phyloP scores from a whole-genome alignment of 2,797 vertebrate species.

The Smutsia temminckii region DNA sequence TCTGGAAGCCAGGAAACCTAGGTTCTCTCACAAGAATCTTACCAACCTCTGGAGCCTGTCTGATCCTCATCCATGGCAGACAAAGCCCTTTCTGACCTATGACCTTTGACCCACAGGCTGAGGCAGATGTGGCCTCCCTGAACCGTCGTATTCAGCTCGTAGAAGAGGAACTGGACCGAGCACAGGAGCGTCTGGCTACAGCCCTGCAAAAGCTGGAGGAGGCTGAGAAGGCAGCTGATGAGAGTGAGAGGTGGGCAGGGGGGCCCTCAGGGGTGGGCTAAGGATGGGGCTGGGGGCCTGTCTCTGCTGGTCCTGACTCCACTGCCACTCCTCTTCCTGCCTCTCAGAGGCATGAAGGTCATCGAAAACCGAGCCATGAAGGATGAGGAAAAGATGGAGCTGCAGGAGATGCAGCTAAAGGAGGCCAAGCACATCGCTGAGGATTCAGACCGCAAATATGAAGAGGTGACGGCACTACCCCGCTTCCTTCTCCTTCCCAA shows the following conservation, averaged over 20 bases:
- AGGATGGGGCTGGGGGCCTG: background rate
- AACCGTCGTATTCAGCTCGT: conserved; percentile 98
- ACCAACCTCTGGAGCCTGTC: background rate
- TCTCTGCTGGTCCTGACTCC: background rate
- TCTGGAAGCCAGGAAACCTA: conserved; percentile 34
- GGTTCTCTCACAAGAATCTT: conserved; percentile 21
- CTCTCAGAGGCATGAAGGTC: conserved; percentile 96
- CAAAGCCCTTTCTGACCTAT: conserved; percentile 42
- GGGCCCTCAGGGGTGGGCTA: accelerated
- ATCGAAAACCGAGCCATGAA: conserved; percentile 97
- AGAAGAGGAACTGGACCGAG: conserved; percentile 96
- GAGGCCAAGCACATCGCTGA: conserved; percentile 98
- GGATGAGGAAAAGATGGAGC: conserved; percentile 98
- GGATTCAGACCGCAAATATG: conserved; percentile 97
- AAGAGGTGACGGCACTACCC: conserved; percentile 88
- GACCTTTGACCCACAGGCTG: conserved; percentile 86
- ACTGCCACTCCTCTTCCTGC: background rate
- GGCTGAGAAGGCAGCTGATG: conserved; percentile 96
- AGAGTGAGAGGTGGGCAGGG: conserved; percentile 92
- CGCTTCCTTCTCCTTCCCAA: background rate
- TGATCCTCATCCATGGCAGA: background rate
- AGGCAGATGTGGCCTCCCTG: conserved; percentile 96
- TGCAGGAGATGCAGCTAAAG: conserved; percentile 98
- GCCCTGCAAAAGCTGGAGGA: conserved; percentile 98
- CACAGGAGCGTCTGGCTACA: conserved; percentile 96